A percentile compares a stretch with the other conserved stretches of the same genome.
These are phyloP conservation scores for Chrosomus eos DNA, from an alignment of 2,797 vertebrate genomes.

Conservation along the genomic window DNA sequence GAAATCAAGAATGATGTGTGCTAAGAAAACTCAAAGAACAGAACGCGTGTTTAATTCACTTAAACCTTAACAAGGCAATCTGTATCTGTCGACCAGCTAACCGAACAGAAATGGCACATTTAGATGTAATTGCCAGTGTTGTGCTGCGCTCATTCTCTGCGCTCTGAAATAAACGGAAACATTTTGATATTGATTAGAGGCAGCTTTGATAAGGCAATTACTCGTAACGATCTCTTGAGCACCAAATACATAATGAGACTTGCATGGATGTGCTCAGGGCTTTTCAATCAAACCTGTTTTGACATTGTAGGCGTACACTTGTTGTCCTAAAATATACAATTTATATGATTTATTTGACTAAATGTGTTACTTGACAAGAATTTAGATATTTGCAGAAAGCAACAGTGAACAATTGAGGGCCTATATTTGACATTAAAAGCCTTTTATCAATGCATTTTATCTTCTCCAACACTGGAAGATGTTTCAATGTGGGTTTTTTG, in stretches of 20 bases:
- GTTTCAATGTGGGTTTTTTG: neutral
- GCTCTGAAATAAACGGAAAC: slow-evolving; percentile 37
- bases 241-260: slow-evolving; percentile 1
- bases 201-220: slow-evolving; percentile 35
- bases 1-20: slow-evolving; percentile 41
- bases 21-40: slow-evolving; percentile 59
- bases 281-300: slow-evolving; percentile 39
- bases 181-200: slow-evolving; percentile 44
- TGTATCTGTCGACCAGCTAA: slow-evolving; percentile 4
- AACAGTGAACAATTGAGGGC: neutral
- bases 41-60: slow-evolving; percentile 28
- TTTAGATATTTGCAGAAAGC: neutral
- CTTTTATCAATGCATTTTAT: neutral
- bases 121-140: slow-evolving; percentile 34
- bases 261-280: neutral
- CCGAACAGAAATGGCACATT: slow-evolving; percentile 28
- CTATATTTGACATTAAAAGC: neutral
- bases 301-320: neutral
- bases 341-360: neutral
- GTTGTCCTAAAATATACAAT: neutral
- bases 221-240: slow-evolving; percentile 28
- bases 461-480: neutral
- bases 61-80: slow-evolving; percentile 28
- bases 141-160: slow-evolving; percentile 5
- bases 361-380: neutral